A percentile compares a stretch with the other conserved stretches of the same genome.
Evolutionary conservation across 2,888 invertebrate genomes (phyloP).

Genomic region (Melipona beecheii): DNA sequence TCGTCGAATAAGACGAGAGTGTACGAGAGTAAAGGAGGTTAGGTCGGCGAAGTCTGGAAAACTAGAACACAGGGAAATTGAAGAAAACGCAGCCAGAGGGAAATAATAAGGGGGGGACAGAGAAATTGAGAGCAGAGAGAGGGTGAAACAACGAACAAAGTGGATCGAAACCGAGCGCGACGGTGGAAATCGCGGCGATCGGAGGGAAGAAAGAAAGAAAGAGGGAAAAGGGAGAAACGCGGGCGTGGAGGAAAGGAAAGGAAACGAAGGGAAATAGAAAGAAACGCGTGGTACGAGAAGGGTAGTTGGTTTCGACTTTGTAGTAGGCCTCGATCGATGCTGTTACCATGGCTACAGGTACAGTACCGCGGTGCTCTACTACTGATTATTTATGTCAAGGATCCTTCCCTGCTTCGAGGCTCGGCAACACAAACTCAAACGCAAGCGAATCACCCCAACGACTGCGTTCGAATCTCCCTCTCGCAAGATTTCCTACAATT

Average conservation of each 20-base stretch:
- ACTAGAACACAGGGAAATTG: slow-evolving; percentile 50
- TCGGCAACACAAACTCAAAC: slow-evolving; percentile 63
- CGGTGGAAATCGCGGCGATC: background rate
- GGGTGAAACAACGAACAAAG: slow-evolving; percentile 20
- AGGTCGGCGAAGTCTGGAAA: slow-evolving; percentile 35
- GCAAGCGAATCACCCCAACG: slow-evolving; percentile 51
- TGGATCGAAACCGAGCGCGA: background rate
- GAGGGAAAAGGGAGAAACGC: background rate
- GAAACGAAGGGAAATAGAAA: slow-evolving; percentile 45
- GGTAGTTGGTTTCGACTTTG: slow-evolving; percentile 66
- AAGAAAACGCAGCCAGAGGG: slow-evolving; percentile 25
- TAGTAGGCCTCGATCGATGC: slow-evolving; percentile 74
- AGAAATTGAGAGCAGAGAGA: background rate
- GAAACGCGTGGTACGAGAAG: slow-evolving; percentile 51
- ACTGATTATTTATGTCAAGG: slow-evolving; percentile 83
- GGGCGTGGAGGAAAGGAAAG: slow-evolving; percentile 19
- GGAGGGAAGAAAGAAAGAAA: background rate
- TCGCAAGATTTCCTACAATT: slow-evolving; percentile 15
- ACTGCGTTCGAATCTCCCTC: slow-evolving; percentile 12
- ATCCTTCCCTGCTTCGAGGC: slow-evolving; percentile 70
- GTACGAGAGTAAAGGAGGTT: slow-evolving; percentile 23
- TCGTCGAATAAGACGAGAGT: slow-evolving; percentile 10
- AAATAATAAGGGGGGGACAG: background rate
- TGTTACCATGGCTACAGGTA: slow-evolving; percentile 72
- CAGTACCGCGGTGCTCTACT: slow-evolving; percentile 76